phyloP scores from a whole-genome alignment of 2,797 vertebrate species.

The Sebastes kiyomatsui region DNA sequence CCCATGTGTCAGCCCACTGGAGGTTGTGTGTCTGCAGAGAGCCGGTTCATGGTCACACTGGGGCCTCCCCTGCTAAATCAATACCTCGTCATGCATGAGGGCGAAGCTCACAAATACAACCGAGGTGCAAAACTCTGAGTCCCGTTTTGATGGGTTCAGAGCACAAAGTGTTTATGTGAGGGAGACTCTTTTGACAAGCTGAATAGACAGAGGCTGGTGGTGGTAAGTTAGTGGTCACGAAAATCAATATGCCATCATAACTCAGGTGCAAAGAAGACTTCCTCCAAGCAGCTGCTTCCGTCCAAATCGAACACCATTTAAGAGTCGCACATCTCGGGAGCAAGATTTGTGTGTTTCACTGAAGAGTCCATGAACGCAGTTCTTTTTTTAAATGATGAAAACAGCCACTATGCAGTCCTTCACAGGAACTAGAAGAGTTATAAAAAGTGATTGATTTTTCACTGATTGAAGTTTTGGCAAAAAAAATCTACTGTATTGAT shows the following conservation, averaged over 20 bases:
- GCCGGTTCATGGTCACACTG: constrained; percentile 15
- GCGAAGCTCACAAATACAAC: not conserved
- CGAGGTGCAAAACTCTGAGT: not conserved
- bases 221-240: constrained; percentile 3
- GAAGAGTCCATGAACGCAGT: not conserved
- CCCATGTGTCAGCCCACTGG: constrained; percentile 10
- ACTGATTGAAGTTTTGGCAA: too few relatives aligned
- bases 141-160: constrained; percentile 13
- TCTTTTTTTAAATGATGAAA: not conserved
- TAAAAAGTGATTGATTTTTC: not conserved
- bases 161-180: constrained; percentile 5
- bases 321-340: not conserved
- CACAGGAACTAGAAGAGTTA: not conserved
- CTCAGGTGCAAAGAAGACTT: constrained; percentile 26
- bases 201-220: constrained; percentile 10
- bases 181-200: constrained; percentile 20
- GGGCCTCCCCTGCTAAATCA: constrained; percentile 26
- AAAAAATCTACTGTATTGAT: too few relatives aligned
- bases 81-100: constrained; percentile 20
- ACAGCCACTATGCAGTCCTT: not conserved
- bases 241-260: constrained; percentile 48
- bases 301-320: constrained; percentile 35
- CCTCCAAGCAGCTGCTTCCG: not conserved
- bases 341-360: not conserved
- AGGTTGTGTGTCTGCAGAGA: constrained; percentile 17